These are phyloP conservation scores for Lethocerus indicus DNA, from an alignment of 1,140 invertebrate species.

Conservation along the genomic window DNA sequence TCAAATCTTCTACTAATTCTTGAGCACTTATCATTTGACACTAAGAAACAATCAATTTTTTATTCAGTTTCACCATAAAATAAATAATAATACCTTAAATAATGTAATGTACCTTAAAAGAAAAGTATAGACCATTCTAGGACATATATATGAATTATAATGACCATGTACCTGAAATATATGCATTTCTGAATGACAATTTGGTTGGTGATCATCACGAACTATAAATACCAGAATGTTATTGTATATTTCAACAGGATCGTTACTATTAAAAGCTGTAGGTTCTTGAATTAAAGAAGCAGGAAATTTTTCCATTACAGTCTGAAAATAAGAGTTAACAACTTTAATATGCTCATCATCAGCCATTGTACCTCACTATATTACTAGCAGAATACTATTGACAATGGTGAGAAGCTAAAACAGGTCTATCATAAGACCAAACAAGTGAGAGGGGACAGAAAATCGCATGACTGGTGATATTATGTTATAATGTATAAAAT, in stretches of 20 bases:
- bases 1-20: conserved; percentile 72
- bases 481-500: too few relatives aligned
- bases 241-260: conserved; percentile 94
- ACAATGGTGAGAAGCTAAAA: too few relatives aligned
- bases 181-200: conserved; percentile 82
- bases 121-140: neutral
- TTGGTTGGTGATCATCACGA: conserved; percentile 35
- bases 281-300: conserved; percentile 82
- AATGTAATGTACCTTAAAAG: neutral
- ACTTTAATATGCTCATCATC: neutral
- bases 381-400: too few relatives aligned
- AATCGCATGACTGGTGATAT: too few relatives aligned
- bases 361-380: neutral
- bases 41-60: conserved; percentile 27
- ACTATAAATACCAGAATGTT: conserved; percentile 97
- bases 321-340: conserved; percentile 36
- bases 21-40: conserved; percentile 71
- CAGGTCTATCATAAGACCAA: too few relatives aligned
- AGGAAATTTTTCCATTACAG: conserved; percentile 89
- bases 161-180: conserved; percentile 72
- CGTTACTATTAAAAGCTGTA: conserved; percentile 89
- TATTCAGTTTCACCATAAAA: neutral
- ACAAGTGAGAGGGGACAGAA: too few relatives aligned
- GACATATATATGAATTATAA: neutral
- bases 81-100: neutral